Conservation (phyloP, 2,797 vertebrate genomes). For the Caiman crocodilus region DNA sequence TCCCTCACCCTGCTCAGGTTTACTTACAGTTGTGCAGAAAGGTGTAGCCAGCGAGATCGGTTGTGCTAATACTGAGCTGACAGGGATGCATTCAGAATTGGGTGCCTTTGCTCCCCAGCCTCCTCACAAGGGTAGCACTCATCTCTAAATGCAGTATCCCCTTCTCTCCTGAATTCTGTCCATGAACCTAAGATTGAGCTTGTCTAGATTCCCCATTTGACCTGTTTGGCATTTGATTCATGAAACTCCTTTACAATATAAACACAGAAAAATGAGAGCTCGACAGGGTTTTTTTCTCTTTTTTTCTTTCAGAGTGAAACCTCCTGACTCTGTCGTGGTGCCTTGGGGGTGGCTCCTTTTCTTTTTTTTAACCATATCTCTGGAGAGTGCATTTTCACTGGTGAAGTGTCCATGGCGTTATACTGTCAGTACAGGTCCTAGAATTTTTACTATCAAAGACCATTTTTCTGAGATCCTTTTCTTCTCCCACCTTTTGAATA, state of each 20-base stretch:
- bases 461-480: neutral
- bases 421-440: neutral
- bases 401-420: neutral
- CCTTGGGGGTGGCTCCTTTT: neutral
- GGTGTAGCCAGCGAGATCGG: neutral
- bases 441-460: neutral
- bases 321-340: accelerated
- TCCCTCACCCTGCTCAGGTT: neutral
- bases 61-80: neutral
- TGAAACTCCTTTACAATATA: neutral
- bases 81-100: neutral
- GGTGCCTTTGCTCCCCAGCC: no score
- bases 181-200: neutral
- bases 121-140: neutral
- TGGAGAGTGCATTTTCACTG: accelerated
- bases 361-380: neutral
- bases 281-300: no score
- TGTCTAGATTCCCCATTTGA: neutral
- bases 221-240: neutral
- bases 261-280: neutral
- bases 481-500: neutral
- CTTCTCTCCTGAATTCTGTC: neutral
- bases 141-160: neutral
- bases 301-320: neutral
- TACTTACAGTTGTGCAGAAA: neutral